phyloP scores from a whole-genome alignment of 2,888 invertebrate species.

The Acronicta leporina region DNA sequence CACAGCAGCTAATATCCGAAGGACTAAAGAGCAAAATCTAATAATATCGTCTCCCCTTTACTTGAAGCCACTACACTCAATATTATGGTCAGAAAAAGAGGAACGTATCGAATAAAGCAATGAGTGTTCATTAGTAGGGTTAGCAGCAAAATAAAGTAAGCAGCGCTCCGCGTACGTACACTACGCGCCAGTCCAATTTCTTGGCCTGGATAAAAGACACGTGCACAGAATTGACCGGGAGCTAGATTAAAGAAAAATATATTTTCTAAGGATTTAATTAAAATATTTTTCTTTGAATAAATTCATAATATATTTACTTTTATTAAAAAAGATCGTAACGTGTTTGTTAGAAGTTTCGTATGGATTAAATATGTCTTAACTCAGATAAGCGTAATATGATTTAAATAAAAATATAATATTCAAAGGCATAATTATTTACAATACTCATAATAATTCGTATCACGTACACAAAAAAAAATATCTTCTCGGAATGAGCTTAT shows the following conservation, averaged over 20 bases:
- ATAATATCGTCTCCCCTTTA: conserved; percentile 24
- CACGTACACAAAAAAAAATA: too few species aligned
- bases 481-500: too few species aligned
- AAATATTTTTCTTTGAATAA: too few species aligned
- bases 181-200: conserved; percentile 44
- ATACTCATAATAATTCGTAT: too few species aligned
- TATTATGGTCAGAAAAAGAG: conserved; percentile 23
- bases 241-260: neutral
- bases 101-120: conserved; percentile 40
- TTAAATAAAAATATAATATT: too few species aligned
- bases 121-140: conserved; percentile 51
- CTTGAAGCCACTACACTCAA: conserved; percentile 19
- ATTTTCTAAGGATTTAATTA: neutral
- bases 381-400: too few species aligned
- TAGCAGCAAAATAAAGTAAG: conserved; percentile 42
- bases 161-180: conserved; percentile 26
- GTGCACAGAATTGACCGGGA: conserved; percentile 24
- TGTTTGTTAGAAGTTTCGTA: too few species aligned
- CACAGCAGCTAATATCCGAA: too few species aligned
- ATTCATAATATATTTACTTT: neutral
- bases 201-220: conserved; percentile 35
- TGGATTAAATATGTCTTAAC: too few species aligned
- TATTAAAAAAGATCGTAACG: too few species aligned
- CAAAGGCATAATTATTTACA: too few species aligned
- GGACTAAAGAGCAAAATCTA: neutral